Conservation (phyloP, 2,113 vertebrate genomes). For the Anolis sagrei region DNA sequence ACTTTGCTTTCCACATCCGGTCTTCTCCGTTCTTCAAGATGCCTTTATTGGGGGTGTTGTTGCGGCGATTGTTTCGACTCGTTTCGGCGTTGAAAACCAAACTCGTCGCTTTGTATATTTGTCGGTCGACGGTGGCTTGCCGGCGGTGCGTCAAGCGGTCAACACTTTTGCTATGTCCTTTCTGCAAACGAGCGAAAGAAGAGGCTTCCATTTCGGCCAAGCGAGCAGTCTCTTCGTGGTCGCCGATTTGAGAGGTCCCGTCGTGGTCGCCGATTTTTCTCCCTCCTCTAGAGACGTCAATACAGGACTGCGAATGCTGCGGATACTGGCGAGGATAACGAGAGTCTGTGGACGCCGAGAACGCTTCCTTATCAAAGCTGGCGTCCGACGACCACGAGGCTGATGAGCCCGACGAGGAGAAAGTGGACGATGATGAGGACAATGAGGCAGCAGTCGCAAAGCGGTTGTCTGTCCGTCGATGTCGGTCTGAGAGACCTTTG, state of each 20-base stretch:
- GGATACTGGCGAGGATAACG: conserved; percentile 44
- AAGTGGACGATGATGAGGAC: conserved; percentile 48
- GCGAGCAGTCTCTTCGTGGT: too few species aligned
- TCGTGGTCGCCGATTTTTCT: too few species aligned
- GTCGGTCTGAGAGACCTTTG: conserved; percentile 4
- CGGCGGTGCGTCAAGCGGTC: neutral
- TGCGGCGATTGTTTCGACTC: too few species aligned
- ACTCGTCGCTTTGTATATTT: conserved; percentile 50
- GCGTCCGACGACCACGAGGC: conserved; percentile 76
- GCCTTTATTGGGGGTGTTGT: conserved; percentile 29
- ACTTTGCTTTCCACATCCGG: conserved; percentile 77
- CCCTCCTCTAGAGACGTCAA: conserved; percentile 66
- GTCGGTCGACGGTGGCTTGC: neutral
- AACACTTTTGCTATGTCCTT: neutral
- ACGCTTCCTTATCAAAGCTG: conserved; percentile 65
- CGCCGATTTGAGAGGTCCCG: too few species aligned
- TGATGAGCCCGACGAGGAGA: conserved; percentile 62
- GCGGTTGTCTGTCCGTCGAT: conserved; percentile 28
- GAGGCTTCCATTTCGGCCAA: neutral
- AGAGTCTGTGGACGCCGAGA: conserved; percentile 18
- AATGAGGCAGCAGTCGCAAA: neutral
- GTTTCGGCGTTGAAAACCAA: conserved; percentile 54
- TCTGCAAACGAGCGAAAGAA: neutral
- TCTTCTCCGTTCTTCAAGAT: conserved; percentile 53
- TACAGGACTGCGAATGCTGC: conserved; percentile 76